Base-by-base conservation (phyloP, 2,888 invertebrate genomes). In the Agrilus cyanescens region DNA sequence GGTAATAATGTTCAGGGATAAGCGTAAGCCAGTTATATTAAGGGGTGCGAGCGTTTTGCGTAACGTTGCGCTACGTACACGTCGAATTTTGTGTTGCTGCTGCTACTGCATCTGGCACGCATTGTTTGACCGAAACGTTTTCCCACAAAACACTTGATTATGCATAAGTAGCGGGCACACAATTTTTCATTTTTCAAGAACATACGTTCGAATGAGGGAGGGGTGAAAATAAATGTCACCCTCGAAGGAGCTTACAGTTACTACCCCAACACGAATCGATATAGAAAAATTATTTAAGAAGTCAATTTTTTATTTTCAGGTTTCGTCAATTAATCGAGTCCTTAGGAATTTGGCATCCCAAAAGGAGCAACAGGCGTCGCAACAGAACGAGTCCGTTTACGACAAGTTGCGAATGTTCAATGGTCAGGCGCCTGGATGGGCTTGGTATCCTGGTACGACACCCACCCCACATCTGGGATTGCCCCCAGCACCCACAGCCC, bases 281-380 rank as follows among this genome's bases (percentile, higher is more conserved):
- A 8, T 12, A 8, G 20, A 14, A 36, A 4, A 15, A n/a, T 4
- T 25, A 41, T 25, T 32, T 29, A 13, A 15, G 29, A 20, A 4
- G 18, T 8, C 30, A 31, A 40, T 43, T 32, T 47, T 50, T 53
- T 61, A 51, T 46, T 67, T 71, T 30, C 76, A 95, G 94, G 94
- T 95, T 52, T 95, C 95, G 49, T 95, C 94, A 60, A 97, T 97
- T 69, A 97, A 97, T 75, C 84, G 97, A 56, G 97, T 97, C 47
- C 76, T 97, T 45, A 75, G 97, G 50, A 97, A 96, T 71, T 75
- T 97, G 58, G 93, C 95, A 18, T 89, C 93, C 39, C 93, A 94
- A 69, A 97, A 95, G 68, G 96, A 94, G 70, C 90, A 90, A 67
- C 88, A 89, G 56, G 81, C 82, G 35, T 78, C 78, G 35, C 79